These are phyloP conservation scores for Sialis fuliginosa DNA, from an alignment of 2,888 invertebrate genomes.

Conservation along the genomic window DNA sequence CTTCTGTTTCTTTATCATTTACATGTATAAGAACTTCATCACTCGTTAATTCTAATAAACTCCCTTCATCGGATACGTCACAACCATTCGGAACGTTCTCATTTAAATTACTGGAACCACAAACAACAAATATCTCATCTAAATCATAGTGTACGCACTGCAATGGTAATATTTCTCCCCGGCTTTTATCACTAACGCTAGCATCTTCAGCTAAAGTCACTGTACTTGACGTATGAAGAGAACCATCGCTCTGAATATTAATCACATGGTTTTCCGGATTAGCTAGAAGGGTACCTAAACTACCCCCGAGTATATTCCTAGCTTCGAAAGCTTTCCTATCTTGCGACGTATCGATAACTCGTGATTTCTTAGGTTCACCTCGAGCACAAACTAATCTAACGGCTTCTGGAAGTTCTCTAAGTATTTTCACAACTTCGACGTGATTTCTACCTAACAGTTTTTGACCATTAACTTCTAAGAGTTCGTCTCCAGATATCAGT, in stretches of 20 bases:
- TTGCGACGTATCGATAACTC: conserved; percentile 59
- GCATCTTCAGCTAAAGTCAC: conserved; percentile 36
- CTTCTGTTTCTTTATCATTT: neutral
- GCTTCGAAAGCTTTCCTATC: conserved; percentile 66
- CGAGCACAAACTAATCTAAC: conserved; percentile 86
- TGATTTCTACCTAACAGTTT: conserved; percentile 83
- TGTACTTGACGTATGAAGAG: conserved; percentile 73
- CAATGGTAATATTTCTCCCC: neutral
- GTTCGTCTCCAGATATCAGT: conserved; percentile 88
- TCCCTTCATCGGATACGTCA: neutral
- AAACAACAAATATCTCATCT: neutral
- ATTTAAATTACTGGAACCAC: neutral
- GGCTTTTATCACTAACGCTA: neutral
- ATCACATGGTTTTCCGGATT: conserved; percentile 9
- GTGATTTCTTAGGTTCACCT: conserved; percentile 33
- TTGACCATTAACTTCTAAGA: conserved; percentile 90
- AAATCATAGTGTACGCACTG: neutral
- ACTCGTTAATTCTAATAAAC: neutral
- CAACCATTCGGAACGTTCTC: neutral
- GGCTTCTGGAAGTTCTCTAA: conserved; percentile 80
- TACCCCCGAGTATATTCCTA: conserved; percentile 69
- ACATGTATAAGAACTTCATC: neutral
- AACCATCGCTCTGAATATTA: conserved; percentile 42
- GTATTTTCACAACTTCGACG: conserved; percentile 87
- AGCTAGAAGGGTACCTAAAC: conserved; percentile 62